Evolutionary conservation across 2,113 vertebrate species (phyloP).

Genomic region (Phalacrocorax carbo): DNA sequence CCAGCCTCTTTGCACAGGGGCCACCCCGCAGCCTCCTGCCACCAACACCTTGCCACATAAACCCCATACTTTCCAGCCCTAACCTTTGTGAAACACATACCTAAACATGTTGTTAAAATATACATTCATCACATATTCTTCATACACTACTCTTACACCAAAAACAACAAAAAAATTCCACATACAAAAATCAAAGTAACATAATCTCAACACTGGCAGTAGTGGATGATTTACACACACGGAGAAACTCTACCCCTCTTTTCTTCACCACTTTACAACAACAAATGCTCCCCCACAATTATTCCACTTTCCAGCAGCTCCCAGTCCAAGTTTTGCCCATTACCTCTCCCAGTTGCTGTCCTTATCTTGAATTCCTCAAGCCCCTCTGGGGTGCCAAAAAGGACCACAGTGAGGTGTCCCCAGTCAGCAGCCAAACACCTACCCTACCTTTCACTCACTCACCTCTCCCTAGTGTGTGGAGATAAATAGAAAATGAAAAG

Average conservation of each 20-base stretch:
- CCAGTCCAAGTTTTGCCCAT: not conserved
- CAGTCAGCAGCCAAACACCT: not conserved
- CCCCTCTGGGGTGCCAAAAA: not conserved
- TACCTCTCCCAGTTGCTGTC: not conserved
- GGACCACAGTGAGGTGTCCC: accelerated
- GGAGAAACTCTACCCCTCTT: not conserved
- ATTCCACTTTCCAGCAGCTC: not conserved
- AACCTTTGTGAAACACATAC: not conserved
- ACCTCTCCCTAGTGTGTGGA: not conserved
- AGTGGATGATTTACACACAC: not conserved
- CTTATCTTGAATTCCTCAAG: not conserved
- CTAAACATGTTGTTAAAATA: not conserved
- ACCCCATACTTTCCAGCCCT: not conserved
- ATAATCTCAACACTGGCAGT: not conserved
- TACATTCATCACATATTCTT: not conserved
- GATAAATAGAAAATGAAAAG: not conserved
- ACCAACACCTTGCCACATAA: not conserved
- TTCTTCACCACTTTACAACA: not conserved
- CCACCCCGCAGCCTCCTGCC: accelerated
- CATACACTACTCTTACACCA: not conserved
- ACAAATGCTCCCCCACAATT: not conserved
- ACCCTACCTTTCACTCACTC: not conserved
- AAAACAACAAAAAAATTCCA: not conserved
- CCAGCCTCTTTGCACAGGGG: too few species aligned
- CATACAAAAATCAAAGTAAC: not conserved